Conservation (phyloP, 2,113 vertebrate species). For the Phyllopteryx taeniolatus region DNA sequence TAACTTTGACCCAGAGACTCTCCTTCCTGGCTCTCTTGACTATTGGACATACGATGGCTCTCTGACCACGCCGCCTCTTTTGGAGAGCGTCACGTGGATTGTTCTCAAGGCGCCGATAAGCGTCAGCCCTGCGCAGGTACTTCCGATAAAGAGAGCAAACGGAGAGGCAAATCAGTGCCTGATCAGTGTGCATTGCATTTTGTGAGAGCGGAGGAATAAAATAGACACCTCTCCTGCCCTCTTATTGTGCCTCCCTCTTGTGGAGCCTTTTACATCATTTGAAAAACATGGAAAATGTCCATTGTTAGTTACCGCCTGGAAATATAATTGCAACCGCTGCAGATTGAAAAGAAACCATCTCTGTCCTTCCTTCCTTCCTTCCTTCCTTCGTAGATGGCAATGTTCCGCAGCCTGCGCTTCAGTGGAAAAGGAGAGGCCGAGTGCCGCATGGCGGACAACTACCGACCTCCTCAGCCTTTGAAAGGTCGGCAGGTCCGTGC, state of each 20-base stretch:
- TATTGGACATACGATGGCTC: constrained; percentile 94
- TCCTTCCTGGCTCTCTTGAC: constrained; percentile 80
- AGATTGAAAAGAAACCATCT: background rate
- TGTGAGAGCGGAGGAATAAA: no score
- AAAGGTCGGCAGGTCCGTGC: constrained; percentile 80
- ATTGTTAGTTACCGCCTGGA: background rate
- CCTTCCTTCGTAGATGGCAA: constrained; percentile 76
- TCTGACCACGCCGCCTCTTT: constrained; percentile 88
- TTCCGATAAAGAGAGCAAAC: background rate
- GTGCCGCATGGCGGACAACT: constrained; percentile 87
- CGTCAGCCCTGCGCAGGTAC: constrained; percentile 84
- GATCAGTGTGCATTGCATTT: no score
- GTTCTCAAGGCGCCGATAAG: constrained; percentile 85
- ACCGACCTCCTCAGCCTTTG: constrained; percentile 84
- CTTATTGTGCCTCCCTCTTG: no score
- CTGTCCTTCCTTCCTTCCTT: constrained; percentile 7
- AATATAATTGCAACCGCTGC: background rate
- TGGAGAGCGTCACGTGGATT: constrained; percentile 89
- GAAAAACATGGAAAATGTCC: background rate
- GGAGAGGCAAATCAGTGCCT: no score
- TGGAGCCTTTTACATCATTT: no score
- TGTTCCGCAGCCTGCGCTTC: constrained; percentile 83
- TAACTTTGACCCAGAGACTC: constrained; percentile 78
- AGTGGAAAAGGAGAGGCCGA: constrained; percentile 73
- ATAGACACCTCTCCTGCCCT: no score